Conservation (phyloP, 2,797 vertebrate genomes). For the Hypotaenidia okinawae region DNA sequence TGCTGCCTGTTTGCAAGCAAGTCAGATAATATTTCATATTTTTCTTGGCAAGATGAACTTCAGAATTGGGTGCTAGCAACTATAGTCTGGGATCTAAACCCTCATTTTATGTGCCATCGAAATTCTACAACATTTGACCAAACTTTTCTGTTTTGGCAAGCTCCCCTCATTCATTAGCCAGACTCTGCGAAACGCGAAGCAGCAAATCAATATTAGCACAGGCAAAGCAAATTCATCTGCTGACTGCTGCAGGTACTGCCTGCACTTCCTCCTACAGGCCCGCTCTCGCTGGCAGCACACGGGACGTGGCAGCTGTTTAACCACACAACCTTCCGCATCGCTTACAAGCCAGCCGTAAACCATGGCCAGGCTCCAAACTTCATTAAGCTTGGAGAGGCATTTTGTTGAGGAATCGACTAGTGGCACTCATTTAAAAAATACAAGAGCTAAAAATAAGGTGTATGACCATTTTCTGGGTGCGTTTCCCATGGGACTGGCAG, state of each 20-base stretch:
- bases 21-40: not conserved
- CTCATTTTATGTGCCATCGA: not conserved
- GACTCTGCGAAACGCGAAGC: not conserved
- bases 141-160: conserved; percentile 8
- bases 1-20: not conserved
- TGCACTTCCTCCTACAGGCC: not conserved
- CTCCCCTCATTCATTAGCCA: conserved; percentile 2
- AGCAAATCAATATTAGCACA: conserved; percentile 25
- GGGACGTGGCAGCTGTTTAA: not conserved
- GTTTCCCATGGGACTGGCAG: not conserved
- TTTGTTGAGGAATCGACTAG: not conserved
- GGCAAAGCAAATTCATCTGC: conserved; percentile 18
- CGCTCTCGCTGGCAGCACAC: not conserved
- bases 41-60: conserved; percentile 29
- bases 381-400: not conserved
- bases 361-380: not conserved
- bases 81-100: not conserved
- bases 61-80: not conserved
- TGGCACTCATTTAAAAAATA: not conserved
- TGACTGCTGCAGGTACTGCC: not conserved
- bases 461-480: not conserved
- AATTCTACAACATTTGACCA: conserved; percentile 33
- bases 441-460: not conserved
- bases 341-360: not conserved
- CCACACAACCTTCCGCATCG: not conserved